Conservation (phyloP, 37 sponge, comb jelly and placozoan species). For the Ephydatia muelleri region DNA sequence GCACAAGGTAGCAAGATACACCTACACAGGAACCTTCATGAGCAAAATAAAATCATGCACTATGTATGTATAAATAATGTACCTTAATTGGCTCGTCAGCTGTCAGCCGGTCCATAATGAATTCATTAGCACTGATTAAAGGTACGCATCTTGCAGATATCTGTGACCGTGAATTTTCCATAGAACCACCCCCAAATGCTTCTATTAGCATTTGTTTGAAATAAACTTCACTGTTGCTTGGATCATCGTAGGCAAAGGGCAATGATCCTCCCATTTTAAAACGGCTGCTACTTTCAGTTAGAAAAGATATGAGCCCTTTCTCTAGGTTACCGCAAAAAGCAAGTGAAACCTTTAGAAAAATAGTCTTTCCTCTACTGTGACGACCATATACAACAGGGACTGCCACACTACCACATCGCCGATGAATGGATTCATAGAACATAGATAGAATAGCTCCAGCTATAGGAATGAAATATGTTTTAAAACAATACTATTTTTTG, state of each 20-base stretch:
- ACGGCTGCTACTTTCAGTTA: too few species aligned
- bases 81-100: too few species aligned
- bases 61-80: too few species aligned
- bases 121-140: too few species aligned
- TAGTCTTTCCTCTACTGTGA: constrained; percentile 4
- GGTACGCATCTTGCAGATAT: not conserved
- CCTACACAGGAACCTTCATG: constrained; percentile 2
- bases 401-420: constrained; percentile 3
- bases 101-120: too few species aligned
- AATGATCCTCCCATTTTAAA: too few species aligned
- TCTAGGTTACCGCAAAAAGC: not conserved
- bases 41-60: too few species aligned
- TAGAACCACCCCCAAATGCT: constrained; percentile 2
- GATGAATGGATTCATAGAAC: not conserved
- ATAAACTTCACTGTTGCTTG: too few species aligned
- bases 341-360: not conserved
- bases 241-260: too few species aligned
- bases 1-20: constrained; percentile 13
- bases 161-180: not conserved
- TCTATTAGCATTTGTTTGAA: too few species aligned
- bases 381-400: not conserved
- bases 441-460: constrained; percentile 2
- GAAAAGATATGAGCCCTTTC: not conserved
- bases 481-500: too few species aligned
- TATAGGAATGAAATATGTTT: not conserved